Evolutionary conservation across 2,113 vertebrate genomes (phyloP).

Genomic region (Stomatorhinus ivindoensis): DNA sequence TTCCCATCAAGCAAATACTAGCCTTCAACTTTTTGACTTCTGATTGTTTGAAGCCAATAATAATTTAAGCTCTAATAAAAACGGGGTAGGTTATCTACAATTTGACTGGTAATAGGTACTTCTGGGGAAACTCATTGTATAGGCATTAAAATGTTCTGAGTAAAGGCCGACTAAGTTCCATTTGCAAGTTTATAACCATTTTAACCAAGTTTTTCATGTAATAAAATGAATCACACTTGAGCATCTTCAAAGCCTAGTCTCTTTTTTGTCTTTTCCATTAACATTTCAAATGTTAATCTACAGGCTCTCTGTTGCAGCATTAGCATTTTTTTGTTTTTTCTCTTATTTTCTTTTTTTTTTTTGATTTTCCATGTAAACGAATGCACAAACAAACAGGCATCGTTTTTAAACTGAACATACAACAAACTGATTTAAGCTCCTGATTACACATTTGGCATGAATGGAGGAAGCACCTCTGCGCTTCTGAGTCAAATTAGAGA

Average conservation of each 20-base stretch:
- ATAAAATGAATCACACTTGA: neutral
- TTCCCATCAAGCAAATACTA: constrained; percentile 7
- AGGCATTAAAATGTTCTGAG: neutral
- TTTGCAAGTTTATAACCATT: neutral
- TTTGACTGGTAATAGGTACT: constrained; percentile 4
- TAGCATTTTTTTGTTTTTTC: too few relatives aligned
- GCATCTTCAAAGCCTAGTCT: neutral
- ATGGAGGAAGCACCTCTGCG: neutral
- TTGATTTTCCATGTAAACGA: too few relatives aligned
- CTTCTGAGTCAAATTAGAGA: neutral
- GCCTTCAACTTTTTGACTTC: constrained; percentile 4
- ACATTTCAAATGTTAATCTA: neutral
- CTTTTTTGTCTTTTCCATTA: neutral
- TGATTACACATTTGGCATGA: neutral
- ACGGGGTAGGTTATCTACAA: constrained; percentile 9
- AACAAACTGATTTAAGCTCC: neutral
- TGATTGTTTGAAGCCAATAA: constrained; percentile 7
- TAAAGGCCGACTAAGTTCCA: neutral
- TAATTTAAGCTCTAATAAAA: constrained; percentile 11
- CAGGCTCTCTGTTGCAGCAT: too few relatives aligned
- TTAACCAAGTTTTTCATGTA: neutral
- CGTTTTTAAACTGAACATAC: neutral
- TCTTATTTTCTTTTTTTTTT: too few relatives aligned
- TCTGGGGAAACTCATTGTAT: neutral
- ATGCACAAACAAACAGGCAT: neutral